phyloP scores from a whole-genome alignment of 1,140 invertebrate species.

The Charaxes varanes region DNA sequence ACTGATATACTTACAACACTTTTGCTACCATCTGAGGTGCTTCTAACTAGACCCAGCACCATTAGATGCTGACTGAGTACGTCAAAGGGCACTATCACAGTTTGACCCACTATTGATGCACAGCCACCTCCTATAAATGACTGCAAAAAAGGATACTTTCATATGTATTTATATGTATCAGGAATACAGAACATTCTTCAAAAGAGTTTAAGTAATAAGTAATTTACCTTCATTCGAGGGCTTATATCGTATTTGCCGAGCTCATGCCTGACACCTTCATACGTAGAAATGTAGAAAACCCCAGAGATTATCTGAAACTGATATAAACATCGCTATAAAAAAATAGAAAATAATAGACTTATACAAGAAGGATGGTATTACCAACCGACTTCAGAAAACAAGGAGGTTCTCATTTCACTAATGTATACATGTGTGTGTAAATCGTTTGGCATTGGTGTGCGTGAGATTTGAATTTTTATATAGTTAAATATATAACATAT shows the following conservation, averaged over 20 bases:
- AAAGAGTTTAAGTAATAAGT: too few relatives aligned
- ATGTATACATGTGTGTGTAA: too few relatives aligned
- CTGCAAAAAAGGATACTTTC: slow-evolving; percentile 30
- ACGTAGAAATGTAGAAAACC: slow-evolving; percentile 96
- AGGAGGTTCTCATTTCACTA: too few relatives aligned
- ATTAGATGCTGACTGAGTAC: slow-evolving; percentile 97
- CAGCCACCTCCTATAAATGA: slow-evolving; percentile 88
- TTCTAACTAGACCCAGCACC: slow-evolving; percentile 86
- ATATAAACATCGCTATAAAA: too few relatives aligned
- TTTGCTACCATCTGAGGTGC: slow-evolving; percentile 55
- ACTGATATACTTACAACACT: slow-evolving; percentile 37
- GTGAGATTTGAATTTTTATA: too few relatives aligned
- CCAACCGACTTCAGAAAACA: too few relatives aligned
- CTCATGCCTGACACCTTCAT: slow-evolving; percentile 92
- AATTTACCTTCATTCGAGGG: slow-evolving; percentile 74
- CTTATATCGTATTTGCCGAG: slow-evolving; percentile 80
- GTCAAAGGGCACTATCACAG: slow-evolving; percentile 97
- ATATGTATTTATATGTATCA: background rate
- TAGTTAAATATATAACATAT: too few relatives aligned
- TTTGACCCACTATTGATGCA: slow-evolving; percentile 95
- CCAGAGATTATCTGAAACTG: slow-evolving; percentile 84
- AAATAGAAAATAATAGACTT: too few relatives aligned
- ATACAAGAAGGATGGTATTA: too few relatives aligned
- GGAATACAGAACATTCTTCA: background rate
- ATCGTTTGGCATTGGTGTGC: too few relatives aligned